Base-by-base conservation (phyloP, 1,140 invertebrate genomes). In the Conus betulinus region DNA sequence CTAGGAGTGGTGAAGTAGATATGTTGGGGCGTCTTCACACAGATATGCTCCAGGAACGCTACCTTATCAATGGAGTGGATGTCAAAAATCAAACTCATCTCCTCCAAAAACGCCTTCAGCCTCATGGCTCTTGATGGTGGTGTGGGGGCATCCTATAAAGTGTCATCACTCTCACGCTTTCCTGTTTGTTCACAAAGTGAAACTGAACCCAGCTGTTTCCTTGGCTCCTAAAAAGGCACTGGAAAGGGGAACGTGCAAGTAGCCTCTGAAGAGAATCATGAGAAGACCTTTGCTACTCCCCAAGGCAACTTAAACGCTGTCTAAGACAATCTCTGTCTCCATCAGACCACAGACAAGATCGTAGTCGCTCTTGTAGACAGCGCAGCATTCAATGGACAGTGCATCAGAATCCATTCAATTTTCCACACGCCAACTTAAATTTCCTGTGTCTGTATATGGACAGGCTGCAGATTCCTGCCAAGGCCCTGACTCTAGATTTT, bases 251-350 rank as follows among this genome's bases (percentile, higher is more conserved):
- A 85, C 84, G 13, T 13, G 55, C 84, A 85, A 85, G 63, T 85
- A 85, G 60, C 84, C 84, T 27, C 15, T 87, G 51, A 51, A 55
- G 23, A 78, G 85, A 17, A 25, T 79, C 20, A n/a, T 79, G 7
- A 15, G 17, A 87, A 87, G 27, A 79, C 52, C 13, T 87, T 78
- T 27, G 17, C 84, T 39, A 51, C 55, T 2, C 74, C 85, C 10
- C 20, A 27, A 7, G 74, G 52, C 11, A 76, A 78, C 15, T 17
- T 87, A 52, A 23, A 4, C 7, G 51, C 17, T 15, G 15, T 53
- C 13, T 39, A 87, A 55, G 85, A 87, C 27, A 87, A 87, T n/a
- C n/a, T 87, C 20, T 87, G 79, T 79, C 76, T 87, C 15, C 25
- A 71, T 27, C 74, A 78, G 52, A 20, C 51, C 23, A 74, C 74